Conservation (phyloP, 2,113 vertebrate genomes). For the Mesembrinibis cayennensis region DNA sequence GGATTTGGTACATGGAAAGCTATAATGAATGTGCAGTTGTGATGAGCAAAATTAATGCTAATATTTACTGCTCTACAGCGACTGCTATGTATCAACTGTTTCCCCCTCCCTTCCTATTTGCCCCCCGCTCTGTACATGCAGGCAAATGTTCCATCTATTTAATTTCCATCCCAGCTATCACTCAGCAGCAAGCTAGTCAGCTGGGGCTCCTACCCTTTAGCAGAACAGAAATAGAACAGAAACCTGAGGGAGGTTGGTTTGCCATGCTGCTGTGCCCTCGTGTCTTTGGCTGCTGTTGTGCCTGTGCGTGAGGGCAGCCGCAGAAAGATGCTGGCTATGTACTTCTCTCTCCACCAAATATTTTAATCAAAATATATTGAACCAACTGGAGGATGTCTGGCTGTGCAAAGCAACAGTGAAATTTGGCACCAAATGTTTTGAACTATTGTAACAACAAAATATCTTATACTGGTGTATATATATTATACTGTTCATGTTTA, state of each 20-base stretch:
- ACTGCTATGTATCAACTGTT: neutral
- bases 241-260: neutral
- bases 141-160: neutral
- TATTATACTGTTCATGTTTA: neutral
- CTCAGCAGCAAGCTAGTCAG: neutral
- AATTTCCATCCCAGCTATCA: neutral
- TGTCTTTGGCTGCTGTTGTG: neutral
- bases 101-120: neutral
- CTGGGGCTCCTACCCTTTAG: neutral
- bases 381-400: neutral
- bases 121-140: neutral
- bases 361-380: neutral
- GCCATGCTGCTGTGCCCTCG: neutral
- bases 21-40: neutral
- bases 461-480: neutral
- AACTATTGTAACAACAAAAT: neutral
- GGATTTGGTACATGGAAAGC: neutral
- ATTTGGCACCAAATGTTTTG: neutral
- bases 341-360: neutral
- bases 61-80: neutral
- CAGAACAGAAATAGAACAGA: neutral
- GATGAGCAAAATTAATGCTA: slow-evolving; percentile 2
- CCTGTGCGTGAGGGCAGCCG: neutral
- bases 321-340: neutral
- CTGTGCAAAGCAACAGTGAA: neutral